Evolutionary conservation across 2,797 vertebrate species (phyloP).

Genomic region (Lagocephalus sceleratus): DNA sequence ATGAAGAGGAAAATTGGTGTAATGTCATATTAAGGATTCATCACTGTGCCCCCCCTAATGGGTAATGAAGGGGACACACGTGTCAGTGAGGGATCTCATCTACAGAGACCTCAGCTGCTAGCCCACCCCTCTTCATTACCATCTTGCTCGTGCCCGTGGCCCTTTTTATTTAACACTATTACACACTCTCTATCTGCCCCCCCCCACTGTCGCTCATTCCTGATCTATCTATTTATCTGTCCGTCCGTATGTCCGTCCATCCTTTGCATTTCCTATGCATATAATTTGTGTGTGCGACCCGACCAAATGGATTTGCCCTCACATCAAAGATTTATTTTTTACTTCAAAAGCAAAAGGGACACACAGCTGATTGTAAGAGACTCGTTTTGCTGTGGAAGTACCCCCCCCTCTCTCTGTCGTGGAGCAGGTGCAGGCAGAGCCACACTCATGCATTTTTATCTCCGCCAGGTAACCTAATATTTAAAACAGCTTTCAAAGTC

Average conservation of each 20-base stretch:
- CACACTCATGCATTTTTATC: constrained; percentile 50
- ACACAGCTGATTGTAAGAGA: constrained; percentile 55
- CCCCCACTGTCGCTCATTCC: constrained; percentile 14
- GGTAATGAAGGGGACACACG: constrained; percentile 73
- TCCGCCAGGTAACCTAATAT: constrained; percentile 20
- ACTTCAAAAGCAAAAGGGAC: constrained; percentile 58
- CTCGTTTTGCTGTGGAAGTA: constrained; percentile 30
- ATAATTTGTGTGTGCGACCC: constrained; percentile 60
- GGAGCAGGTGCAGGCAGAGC: constrained; percentile 50
- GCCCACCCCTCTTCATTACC: constrained; percentile 67
- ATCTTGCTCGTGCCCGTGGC: constrained; percentile 62
- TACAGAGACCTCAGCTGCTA: constrained; percentile 73
- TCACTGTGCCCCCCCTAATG: constrained; percentile 88
- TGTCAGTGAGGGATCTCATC: constrained; percentile 75
- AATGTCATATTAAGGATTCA: constrained; percentile 99
- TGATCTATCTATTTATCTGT: constrained; percentile 20
- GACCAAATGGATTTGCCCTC: constrained; percentile 64
- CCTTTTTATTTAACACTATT: constrained; percentile 71
- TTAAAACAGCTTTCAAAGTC: constrained; percentile 30
- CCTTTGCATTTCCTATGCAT: constrained; percentile 52
- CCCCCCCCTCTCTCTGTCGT: constrained; percentile 1
- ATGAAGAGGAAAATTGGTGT: constrained; percentile 99
- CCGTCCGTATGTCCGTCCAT: constrained; percentile 7
- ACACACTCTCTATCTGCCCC: constrained; percentile 36
- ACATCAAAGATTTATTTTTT: constrained; percentile 63